phyloP scores from a whole-genome alignment of 1,140 invertebrate genomes.

The Aphelenchoides besseyi region DNA sequence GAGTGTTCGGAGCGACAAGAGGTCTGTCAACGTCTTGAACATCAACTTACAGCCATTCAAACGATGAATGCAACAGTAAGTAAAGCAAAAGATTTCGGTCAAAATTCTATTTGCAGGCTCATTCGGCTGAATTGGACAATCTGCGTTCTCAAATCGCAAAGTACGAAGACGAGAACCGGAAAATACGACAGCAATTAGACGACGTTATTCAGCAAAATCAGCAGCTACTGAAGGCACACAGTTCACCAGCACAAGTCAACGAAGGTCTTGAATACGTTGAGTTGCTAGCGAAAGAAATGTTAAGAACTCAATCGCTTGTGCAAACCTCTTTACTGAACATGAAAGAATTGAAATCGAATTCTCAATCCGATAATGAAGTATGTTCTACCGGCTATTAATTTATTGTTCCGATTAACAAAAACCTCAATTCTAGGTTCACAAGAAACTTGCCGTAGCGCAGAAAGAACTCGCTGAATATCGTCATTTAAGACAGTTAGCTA shows the following conservation, averaged over 20 bases:
- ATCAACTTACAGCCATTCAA: not conserved
- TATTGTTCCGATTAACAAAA: no score
- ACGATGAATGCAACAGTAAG: not conserved
- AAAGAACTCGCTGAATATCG: not conserved
- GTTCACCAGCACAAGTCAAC: not conserved
- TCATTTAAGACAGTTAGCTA: not conserved
- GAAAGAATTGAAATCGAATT: no score
- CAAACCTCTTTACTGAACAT: not conserved
- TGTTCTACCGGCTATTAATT: no score
- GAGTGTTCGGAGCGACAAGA: not conserved
- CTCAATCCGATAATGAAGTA: no score
- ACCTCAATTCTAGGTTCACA: not conserved
- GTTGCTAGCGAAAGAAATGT: not conserved
- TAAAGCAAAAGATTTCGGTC: no score
- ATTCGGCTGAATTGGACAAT: not conserved
- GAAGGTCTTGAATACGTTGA: not conserved
- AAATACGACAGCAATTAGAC: not conserved
- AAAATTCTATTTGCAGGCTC: not conserved
- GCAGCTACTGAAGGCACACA: not conserved
- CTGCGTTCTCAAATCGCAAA: constrained; percentile 1
- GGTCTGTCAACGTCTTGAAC: not conserved
- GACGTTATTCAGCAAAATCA: not conserved
- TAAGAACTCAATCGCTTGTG: not conserved
- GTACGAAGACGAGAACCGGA: not conserved
- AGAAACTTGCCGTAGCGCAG: not conserved